Evolutionary conservation across 2,888 invertebrate species (phyloP), one percentile per base, ranked within the genome.

Genomic region (Anaspis maculata): DNA sequence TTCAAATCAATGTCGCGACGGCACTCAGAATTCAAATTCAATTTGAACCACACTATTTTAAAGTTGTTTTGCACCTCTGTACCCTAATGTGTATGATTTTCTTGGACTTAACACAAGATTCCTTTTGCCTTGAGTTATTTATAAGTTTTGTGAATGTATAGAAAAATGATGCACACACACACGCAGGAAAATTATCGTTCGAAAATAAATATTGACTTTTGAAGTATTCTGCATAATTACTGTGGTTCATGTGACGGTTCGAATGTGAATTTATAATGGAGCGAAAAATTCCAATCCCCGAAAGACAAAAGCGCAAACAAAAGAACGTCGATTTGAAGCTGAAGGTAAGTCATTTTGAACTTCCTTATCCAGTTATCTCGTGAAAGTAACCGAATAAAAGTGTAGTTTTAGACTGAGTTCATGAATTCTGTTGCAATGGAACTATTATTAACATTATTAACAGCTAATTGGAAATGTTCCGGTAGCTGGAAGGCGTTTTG

Each of bases 251-350:
- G n/a, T n/a, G n/a, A n/a, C n/a, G n/a, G n/a, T n/a, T n/a, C n/a
- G n/a, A n/a, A n/a, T n/a, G n/a, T n/a, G n/a, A n/a, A n/a, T n/a
- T n/a, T n/a, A n/a, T n/a, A 9, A 50, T 50, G 50, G 47, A 50
- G 31, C 40, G 39, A 21, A 45, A 48, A 46, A 39, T 49, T 19
- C 30, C 39, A 2, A 40, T 46, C 15, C 45, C 25, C 40, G 36
- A 49, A 39, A 37, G 50, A 15, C 46, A 46, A 16, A 50, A 45
- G 28, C 47, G 50, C 13, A 50, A 44, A 42, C 44, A 41, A 41
- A 48, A 46, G 40, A 40, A 42, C 25, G 30, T 41, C 3, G 46
- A 46, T 26, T 32, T 39, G 24, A 50, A 44, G 40, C 30, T 42
- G 6, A 45, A 50, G 47, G 50, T 50, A 39, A 41, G 46, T 44